Conservation (phyloP, 2,113 vertebrate species). For the Platysteira castanea region DNA sequence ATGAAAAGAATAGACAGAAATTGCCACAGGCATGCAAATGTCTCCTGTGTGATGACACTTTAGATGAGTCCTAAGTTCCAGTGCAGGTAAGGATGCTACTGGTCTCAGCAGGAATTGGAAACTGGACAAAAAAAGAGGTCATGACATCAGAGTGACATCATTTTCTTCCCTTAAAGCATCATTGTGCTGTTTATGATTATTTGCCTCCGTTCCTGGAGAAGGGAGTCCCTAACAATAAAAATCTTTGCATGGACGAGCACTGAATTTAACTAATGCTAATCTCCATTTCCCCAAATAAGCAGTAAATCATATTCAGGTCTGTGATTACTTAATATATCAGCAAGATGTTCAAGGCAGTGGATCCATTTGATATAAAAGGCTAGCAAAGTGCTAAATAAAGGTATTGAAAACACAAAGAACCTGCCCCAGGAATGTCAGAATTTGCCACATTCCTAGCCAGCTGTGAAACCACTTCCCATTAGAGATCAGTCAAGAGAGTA, state of each 20-base stretch:
- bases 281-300: background rate
- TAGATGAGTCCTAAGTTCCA: background rate
- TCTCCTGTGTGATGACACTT: background rate
- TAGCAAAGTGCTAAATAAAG: background rate
- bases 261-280: background rate
- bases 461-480: background rate
- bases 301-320: background rate
- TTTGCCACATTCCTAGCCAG: background rate
- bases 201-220: background rate
- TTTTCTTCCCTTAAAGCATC: background rate
- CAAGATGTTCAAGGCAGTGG: background rate
- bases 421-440: background rate
- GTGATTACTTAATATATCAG: background rate
- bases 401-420: background rate
- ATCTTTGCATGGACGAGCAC: background rate
- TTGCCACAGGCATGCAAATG: background rate
- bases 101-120: background rate
- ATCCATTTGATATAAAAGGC: background rate
- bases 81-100: background rate
- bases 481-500: slow-evolving; percentile 42
- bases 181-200: background rate
- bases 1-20: background rate
- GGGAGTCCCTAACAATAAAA: background rate
- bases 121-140: background rate
- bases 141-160: background rate